phyloP scores from a whole-genome alignment of 53 echinoderm and acorn worm species.

The Stichopus horrens region DNA sequence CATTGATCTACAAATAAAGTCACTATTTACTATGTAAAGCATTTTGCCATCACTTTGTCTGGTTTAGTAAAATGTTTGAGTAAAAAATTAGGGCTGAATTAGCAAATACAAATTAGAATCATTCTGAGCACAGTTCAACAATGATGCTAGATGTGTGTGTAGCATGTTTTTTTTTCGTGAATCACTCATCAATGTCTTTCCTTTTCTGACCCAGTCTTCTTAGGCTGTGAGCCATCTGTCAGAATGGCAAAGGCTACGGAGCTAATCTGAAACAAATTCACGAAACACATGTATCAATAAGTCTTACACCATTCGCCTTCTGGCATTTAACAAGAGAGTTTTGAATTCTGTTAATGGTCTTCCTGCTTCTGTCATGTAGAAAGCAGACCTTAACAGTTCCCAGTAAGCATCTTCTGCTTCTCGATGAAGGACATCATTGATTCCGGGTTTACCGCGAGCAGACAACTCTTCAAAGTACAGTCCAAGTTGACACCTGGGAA shows the following conservation, averaged over 20 bases:
- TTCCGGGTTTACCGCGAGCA: neutral
- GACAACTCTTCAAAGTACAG: neutral
- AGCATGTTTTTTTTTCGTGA: too few species aligned
- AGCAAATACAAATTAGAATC: too few species aligned
- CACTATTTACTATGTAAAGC: too few species aligned
- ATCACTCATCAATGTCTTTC: constrained; percentile 63
- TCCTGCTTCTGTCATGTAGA: constrained; percentile 36
- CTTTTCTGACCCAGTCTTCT: constrained; percentile 56
- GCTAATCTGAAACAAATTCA: constrained; percentile 50
- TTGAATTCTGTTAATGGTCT: constrained; percentile 38
- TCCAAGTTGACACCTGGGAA: neutral
- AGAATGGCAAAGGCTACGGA: constrained; percentile 52
- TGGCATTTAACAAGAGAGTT: constrained; percentile 56
- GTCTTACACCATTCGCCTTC: constrained; percentile 54
- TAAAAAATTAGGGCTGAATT: too few species aligned
- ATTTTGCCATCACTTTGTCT: too few species aligned
- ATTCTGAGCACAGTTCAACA: too few species aligned
- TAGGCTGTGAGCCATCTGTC: constrained; percentile 58
- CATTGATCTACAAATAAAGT: neutral
- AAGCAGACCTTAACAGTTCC: constrained; percentile 45
- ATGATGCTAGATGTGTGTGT: too few species aligned
- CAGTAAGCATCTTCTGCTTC: constrained; percentile 9
- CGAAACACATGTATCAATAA: constrained; percentile 53
- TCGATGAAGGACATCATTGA: neutral
- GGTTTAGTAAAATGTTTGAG: constrained; percentile 24